Evolutionary conservation across 2,888 invertebrate species (phyloP).

Genomic region (Hymenopus coronatus): DNA sequence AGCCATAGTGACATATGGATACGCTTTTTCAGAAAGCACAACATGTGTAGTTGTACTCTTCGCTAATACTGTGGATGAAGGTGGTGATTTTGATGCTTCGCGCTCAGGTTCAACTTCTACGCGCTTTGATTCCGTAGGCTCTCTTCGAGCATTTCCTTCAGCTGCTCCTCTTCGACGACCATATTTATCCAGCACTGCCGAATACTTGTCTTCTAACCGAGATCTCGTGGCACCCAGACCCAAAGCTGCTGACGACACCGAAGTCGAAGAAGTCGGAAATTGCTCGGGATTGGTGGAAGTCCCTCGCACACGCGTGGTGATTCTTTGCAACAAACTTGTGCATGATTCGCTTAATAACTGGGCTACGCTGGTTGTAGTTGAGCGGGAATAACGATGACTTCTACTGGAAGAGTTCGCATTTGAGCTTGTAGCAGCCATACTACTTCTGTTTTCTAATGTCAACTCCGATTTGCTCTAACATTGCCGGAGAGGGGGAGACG

Average conservation of each 20-base stretch:
- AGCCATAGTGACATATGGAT: conserved; percentile 53
- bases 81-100: conserved; percentile 47
- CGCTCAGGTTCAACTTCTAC: background rate
- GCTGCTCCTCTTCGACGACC: conserved; percentile 47
- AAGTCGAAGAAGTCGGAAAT: conserved; percentile 14
- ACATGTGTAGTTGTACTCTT: conserved; percentile 66
- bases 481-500: background rate
- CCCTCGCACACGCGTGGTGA: conserved; percentile 70
- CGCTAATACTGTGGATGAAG: conserved; percentile 45
- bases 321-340: conserved; percentile 77
- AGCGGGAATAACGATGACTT: conserved; percentile 63
- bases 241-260: conserved; percentile 11
- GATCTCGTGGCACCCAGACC: conserved; percentile 59
- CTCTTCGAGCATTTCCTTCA: background rate
- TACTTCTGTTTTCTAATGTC: conserved; percentile 4
- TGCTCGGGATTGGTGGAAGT: conserved; percentile 58
- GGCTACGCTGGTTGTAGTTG: conserved; percentile 74
- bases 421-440: conserved; percentile 4
- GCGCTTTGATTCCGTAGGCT: background rate
- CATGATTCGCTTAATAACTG: conserved; percentile 85
- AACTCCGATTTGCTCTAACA: conserved; percentile 16
- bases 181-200: conserved; percentile 69
- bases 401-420: conserved; percentile 32
- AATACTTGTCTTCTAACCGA: conserved; percentile 76
- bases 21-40: conserved; percentile 66